Conservation (phyloP, 2,113 vertebrate genomes). For the Melospiza melodia region DNA sequence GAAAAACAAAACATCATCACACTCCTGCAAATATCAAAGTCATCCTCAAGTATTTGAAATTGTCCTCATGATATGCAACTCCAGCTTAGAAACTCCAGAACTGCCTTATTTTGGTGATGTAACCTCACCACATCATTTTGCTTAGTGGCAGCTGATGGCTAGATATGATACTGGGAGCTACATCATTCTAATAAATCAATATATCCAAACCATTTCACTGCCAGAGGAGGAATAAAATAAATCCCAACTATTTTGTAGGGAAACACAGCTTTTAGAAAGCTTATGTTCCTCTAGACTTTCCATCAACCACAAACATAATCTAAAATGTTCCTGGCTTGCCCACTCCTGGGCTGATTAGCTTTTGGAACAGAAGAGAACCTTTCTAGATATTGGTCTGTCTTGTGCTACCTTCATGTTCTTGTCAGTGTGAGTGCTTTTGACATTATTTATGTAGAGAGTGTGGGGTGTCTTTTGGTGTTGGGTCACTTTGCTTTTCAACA, state of each 20-base stretch:
- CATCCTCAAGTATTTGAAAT: background rate
- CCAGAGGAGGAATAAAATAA: background rate
- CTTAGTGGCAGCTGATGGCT: background rate
- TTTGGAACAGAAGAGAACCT: conserved; percentile 7
- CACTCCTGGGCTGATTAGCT: background rate
- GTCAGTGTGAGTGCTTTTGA: background rate
- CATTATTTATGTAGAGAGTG: conserved; percentile 12
- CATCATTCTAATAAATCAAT: background rate
- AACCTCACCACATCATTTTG: conserved; percentile 14
- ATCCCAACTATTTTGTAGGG: background rate
- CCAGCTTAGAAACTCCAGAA: background rate
- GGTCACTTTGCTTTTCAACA: background rate
- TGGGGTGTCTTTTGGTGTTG: background rate
- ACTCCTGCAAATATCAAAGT: background rate
- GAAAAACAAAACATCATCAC: background rate
- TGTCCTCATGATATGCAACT: background rate
- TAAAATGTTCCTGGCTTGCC: conserved; percentile 45
- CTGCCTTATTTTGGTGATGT: background rate
- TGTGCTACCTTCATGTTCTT: background rate
- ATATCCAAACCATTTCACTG: background rate
- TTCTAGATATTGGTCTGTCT: background rate
- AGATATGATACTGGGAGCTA: background rate
- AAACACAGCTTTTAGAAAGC: background rate
- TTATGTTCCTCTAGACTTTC: conserved; percentile 26
- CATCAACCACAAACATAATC: background rate